A percentile compares a stretch with the other conserved stretches of the same genome.
Conservation (phyloP, 2,797 vertebrate genomes). For the Echeneis naucrates region DNA sequence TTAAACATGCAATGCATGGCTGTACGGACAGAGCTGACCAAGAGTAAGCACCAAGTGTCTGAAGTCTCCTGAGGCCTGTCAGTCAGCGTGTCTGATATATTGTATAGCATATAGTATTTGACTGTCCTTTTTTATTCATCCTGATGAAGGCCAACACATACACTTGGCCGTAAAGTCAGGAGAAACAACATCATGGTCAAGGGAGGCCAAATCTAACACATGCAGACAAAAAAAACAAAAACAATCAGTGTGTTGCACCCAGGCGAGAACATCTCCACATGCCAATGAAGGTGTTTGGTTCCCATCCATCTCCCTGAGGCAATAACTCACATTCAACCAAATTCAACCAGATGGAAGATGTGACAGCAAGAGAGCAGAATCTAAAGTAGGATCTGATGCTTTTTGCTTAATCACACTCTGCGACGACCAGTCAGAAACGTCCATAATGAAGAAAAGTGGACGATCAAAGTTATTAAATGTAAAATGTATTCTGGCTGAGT, state of each 20-base stretch:
- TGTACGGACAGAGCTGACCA: slow-evolving; percentile 21
- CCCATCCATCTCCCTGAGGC: slow-evolving; percentile 57
- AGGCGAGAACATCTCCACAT: slow-evolving; percentile 37
- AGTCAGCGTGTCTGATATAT: slow-evolving; percentile 47
- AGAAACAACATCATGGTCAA: slow-evolving; percentile 22
- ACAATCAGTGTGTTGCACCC: slow-evolving; percentile 43
- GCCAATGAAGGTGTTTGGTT: slow-evolving; percentile 53
- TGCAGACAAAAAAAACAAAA: slow-evolving; percentile 23
- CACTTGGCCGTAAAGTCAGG: slow-evolving; percentile 40
- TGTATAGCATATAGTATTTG: slow-evolving; percentile 14
- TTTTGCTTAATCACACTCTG: slow-evolving; percentile 69
- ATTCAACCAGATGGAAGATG: slow-evolving; percentile 56
- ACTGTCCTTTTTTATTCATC: slow-evolving; percentile 41
- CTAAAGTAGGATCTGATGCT: slow-evolving; percentile 49
- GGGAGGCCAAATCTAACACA: slow-evolving; percentile 17
- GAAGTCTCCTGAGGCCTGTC: slow-evolving; percentile 49
- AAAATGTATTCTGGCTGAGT: slow-evolving; percentile 49
- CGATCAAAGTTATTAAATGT: slow-evolving; percentile 64
- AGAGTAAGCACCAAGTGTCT: slow-evolving; percentile 32
- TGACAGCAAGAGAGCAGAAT: slow-evolving; percentile 38
- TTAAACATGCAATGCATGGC: slow-evolving; percentile 38
- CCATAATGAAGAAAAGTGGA: slow-evolving; percentile 68
- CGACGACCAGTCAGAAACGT: slow-evolving; percentile 55
- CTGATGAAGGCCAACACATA: slow-evolving; percentile 23
- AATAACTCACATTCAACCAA: slow-evolving; percentile 59